These are phyloP conservation scores for Drosophila acutilabella DNA, from an alignment of 2,888 invertebrate genomes.

Conservation along the genomic window DNA sequence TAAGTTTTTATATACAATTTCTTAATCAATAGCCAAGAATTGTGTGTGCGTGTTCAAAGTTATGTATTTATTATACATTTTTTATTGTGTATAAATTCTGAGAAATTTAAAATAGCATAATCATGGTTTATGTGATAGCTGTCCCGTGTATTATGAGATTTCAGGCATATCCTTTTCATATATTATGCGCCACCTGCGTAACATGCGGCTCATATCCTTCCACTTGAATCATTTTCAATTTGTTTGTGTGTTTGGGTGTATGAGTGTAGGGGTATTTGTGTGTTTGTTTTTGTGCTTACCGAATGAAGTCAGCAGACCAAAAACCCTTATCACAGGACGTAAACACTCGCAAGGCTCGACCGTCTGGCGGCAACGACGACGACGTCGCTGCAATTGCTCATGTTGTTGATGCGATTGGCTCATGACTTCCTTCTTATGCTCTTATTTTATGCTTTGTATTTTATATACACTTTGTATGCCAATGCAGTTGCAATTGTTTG, in stretches of 20 bases:
- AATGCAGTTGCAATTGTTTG: conserved; percentile 7
- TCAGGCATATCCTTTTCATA: conserved; percentile 20
- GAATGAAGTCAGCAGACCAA: conserved; percentile 84
- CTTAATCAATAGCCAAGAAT: too few relatives aligned
- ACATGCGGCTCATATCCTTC: conserved; percentile 42
- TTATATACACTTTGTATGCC: conserved; percentile 1
- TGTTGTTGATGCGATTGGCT: conserved; percentile 68
- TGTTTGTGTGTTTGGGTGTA: conserved; percentile 1
- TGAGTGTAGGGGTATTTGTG: neutral
- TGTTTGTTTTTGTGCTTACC: conserved; percentile 72
- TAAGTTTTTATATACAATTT: too few relatives aligned
- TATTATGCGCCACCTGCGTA: conserved; percentile 43
- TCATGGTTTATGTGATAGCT: conserved; percentile 22
- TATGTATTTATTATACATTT: too few relatives aligned
- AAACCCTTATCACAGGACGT: conserved; percentile 83
- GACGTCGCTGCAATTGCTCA: conserved; percentile 59
- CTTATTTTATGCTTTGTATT: neutral
- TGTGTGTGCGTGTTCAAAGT: too few relatives aligned
- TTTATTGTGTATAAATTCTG: neutral
- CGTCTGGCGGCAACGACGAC: conserved; percentile 82
- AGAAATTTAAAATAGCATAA: conserved; percentile 21
- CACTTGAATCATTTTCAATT: conserved; percentile 44
- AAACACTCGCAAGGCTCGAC: conserved; percentile 84
- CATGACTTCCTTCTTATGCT: conserved; percentile 41
- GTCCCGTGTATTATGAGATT: conserved; percentile 14